phyloP scores from a whole-genome alignment of 2,888 invertebrate genomes.

The Emmelina monodactyla region DNA sequence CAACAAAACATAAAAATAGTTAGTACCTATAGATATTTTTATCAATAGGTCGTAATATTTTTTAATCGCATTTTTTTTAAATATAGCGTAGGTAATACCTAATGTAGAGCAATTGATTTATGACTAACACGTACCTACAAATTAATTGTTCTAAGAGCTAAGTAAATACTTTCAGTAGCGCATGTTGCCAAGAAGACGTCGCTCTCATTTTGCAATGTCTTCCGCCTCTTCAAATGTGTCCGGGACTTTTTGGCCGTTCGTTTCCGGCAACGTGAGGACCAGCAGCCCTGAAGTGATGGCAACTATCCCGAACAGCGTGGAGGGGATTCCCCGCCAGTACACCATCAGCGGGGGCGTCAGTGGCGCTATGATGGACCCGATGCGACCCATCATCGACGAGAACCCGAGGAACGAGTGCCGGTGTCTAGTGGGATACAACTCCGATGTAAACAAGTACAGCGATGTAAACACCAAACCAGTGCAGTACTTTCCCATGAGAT shows the following conservation, averaged over 20 bases:
- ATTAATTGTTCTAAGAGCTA: no score
- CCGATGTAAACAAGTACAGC: conserved; percentile 73
- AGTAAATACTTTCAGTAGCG: no score
- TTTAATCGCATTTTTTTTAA: no score
- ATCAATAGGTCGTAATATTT: no score
- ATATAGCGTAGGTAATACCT: no score
- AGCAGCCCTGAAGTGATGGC: conserved; percentile 39
- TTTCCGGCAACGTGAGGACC: conserved; percentile 50
- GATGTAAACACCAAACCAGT: conserved; percentile 72
- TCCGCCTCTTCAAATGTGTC: conserved; percentile 58
- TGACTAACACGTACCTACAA: no score
- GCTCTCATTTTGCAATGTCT: conserved; percentile 32
- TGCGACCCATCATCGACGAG: conserved; percentile 75
- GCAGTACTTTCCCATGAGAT: conserved; percentile 70
- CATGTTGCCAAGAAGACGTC: no score
- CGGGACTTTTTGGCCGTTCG: conserved; percentile 40
- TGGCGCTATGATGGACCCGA: conserved; percentile 75
- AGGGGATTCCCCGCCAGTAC: conserved; percentile 50
- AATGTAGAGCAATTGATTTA: no score
- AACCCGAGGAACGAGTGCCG: conserved; percentile 72
- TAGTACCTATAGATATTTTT: no score
- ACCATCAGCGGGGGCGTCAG: conserved; percentile 71
- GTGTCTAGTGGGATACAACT: conserved; percentile 74
- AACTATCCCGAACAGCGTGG: conserved; percentile 43
- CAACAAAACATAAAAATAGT: no score